These are phyloP conservation scores for Sycophila texana DNA, from an alignment of 2,888 invertebrate genomes.

Conservation along the genomic window DNA sequence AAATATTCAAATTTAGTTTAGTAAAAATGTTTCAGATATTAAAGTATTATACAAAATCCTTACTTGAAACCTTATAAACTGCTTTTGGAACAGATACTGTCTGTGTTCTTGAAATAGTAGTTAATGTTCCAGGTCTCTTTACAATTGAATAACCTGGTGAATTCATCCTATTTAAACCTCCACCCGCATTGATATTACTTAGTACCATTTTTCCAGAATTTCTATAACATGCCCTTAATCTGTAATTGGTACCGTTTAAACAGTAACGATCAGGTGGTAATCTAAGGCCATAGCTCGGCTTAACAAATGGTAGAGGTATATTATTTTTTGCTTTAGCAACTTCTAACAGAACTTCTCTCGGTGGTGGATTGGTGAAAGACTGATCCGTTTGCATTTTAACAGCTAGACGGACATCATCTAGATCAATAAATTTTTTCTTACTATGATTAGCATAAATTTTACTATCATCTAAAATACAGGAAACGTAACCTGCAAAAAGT, in stretches of 20 bases:
- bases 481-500: constrained; percentile 83
- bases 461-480: constrained; percentile 94
- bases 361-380: constrained; percentile 93
- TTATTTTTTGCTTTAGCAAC: constrained; percentile 92
- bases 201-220: constrained; percentile 59
- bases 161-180: constrained; percentile 69
- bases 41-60: no score
- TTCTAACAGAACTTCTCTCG: constrained; percentile 92
- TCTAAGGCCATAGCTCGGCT: constrained; percentile 93
- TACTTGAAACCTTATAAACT: constrained; percentile 81
- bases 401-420: constrained; percentile 94
- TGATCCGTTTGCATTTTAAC: constrained; percentile 93
- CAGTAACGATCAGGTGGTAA: constrained; percentile 97
- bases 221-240: constrained; percentile 76
- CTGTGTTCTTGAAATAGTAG: constrained; percentile 81
- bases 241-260: constrained; percentile 88
- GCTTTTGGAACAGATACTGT: constrained; percentile 86
- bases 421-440: constrained; percentile 93
- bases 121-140: constrained; percentile 77
- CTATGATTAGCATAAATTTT: constrained; percentile 92
- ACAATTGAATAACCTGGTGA: constrained; percentile 78
- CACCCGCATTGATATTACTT: constrained; percentile 59
- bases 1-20: background rate
- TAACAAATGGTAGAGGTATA: constrained; percentile 91
- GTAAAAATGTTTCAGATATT: no score